phyloP scores from a whole-genome alignment of 2,797 vertebrate genomes.

The Megaceryle alcyon region DNA sequence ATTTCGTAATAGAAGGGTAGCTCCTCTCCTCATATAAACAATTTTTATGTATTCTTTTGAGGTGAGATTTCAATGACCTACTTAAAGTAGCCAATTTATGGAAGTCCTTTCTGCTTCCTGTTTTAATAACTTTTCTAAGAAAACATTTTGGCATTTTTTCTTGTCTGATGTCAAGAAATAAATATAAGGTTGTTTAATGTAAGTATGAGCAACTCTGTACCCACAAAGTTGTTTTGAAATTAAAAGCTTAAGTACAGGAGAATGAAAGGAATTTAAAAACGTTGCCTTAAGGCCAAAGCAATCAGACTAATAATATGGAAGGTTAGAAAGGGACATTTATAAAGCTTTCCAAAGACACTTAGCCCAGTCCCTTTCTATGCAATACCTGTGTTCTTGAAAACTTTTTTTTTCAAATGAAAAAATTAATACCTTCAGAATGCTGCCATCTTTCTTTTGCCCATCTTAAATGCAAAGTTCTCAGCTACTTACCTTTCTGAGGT shows the following conservation, averaged over 20 bases:
- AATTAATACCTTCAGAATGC: background rate
- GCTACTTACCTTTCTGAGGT: background rate
- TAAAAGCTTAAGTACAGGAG: conserved; percentile 16
- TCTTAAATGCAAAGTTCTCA: background rate
- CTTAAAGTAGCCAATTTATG: background rate
- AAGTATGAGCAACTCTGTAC: background rate
- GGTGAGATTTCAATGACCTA: background rate
- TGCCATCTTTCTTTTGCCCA: background rate
- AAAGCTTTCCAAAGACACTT: background rate
- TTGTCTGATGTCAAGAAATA: conserved; percentile 32
- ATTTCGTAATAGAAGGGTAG: background rate
- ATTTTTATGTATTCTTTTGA: background rate
- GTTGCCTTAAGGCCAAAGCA: conserved; percentile 24
- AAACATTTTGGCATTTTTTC: background rate
- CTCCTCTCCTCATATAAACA: background rate
- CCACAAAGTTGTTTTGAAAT: conserved; percentile 34
- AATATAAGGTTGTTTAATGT: background rate
- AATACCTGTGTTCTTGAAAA: background rate
- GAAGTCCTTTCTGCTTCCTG: background rate
- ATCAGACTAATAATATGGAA: background rate
- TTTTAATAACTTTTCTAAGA: background rate
- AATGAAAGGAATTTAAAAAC: conserved; percentile 55
- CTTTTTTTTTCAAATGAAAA: background rate
- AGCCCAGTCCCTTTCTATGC: background rate
- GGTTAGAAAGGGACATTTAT: conserved; percentile 1